Conservation (phyloP, 1,140 invertebrate species). For the Drosophila orena region DNA sequence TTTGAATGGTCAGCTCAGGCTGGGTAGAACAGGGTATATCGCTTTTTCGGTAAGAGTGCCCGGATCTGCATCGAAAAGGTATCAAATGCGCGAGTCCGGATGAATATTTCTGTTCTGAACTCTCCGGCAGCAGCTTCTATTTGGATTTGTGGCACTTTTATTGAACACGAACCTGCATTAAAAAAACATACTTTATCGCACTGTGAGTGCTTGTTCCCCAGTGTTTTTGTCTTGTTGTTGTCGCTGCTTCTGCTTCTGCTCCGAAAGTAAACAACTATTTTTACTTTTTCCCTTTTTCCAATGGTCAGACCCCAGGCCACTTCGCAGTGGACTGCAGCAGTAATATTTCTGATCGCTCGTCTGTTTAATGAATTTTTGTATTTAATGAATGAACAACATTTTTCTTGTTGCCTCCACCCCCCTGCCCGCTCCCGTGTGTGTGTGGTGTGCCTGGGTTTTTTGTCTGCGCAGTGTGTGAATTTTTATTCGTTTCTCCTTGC, state of each 20-base stretch:
- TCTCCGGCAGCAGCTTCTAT: conserved; percentile 11
- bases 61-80: background rate
- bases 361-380: conserved; percentile 78
- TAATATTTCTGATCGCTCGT: conserved; percentile 60
- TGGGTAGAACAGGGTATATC: background rate
- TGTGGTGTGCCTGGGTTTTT: conserved; percentile 7
- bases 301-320: conserved; percentile 4
- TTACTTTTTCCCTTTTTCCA: conserved; percentile 21
- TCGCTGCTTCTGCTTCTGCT: conserved; percentile 25
- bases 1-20: conserved; percentile 4
- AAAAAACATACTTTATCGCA: conserved; percentile 76
- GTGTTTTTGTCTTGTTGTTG: conserved; percentile 16
- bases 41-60: background rate
- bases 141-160: conserved; percentile 67
- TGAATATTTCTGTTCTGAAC: background rate
- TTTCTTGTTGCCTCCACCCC: conserved; percentile 52
- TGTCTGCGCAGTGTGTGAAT: conserved; percentile 52
- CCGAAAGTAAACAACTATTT: conserved; percentile 49
- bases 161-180: conserved; percentile 70
- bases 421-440: background rate
- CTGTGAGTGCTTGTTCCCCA: conserved; percentile 35
- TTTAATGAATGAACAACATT: conserved; percentile 82
- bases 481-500: conserved; percentile 79
- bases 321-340: conserved; percentile 10
- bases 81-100: conserved; percentile 4